Evolutionary conservation across 2,888 invertebrate genomes (phyloP).

Genomic region (Lutraria lutraria): DNA sequence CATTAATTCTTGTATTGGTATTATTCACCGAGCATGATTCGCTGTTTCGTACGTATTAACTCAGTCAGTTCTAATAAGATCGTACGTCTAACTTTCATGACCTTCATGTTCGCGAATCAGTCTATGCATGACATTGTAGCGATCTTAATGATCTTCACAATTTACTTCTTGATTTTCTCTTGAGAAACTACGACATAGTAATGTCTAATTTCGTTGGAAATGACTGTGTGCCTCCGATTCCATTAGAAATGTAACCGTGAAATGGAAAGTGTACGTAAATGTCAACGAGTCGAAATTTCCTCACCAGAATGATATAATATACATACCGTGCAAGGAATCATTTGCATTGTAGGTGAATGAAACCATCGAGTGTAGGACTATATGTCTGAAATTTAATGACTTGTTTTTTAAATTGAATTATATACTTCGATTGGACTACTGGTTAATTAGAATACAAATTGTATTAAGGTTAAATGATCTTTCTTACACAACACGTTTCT

Average conservation of each 20-base stretch:
- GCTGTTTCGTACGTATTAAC: too few species aligned
- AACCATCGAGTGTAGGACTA: not conserved
- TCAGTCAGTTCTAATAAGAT: too few species aligned
- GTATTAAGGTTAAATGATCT: too few species aligned
- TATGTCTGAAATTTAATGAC: too few species aligned
- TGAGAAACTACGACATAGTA: not conserved
- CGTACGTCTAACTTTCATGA: not conserved
- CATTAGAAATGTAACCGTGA: not conserved
- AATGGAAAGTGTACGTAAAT: conserved; percentile 6
- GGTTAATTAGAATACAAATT: too few species aligned
- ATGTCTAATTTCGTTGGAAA: not conserved
- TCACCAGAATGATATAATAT: not conserved
- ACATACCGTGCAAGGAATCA: not conserved
- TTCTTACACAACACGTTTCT: too few species aligned
- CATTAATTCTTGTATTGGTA: too few species aligned
- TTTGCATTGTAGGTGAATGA: not conserved
- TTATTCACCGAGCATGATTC: too few species aligned
- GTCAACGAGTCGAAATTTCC: not conserved
- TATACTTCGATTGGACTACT: too few species aligned
- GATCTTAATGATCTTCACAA: conserved; percentile 3
- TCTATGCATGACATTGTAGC: not conserved
- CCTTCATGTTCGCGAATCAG: not conserved
- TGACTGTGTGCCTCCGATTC: not conserved
- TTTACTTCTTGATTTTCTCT: not conserved
- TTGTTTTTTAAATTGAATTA: too few species aligned